A percentile compares a stretch with the other conserved stretches of the same genome.
phyloP scores from a whole-genome alignment of 2,113 vertebrate species.

The Nibea coibor region DNA sequence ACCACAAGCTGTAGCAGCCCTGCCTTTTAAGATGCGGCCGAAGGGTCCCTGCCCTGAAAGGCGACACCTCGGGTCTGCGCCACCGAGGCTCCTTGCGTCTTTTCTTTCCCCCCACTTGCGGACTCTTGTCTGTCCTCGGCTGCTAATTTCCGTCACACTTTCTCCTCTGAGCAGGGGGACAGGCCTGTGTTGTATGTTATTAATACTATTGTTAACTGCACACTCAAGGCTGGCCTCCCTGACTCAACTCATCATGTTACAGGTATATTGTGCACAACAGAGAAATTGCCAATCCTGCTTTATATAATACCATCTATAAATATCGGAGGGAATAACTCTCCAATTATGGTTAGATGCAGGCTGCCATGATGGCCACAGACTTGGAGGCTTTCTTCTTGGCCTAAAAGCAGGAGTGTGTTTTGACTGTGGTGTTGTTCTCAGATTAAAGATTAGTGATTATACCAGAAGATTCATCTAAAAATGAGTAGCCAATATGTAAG shows the following conservation, averaged over 20 bases:
- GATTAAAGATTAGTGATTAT: not conserved
- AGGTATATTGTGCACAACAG: conserved; percentile 71
- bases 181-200: conserved; percentile 70
- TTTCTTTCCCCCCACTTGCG: conserved; percentile 76
- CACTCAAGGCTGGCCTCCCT: conserved; percentile 71
- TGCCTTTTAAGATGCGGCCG: conserved; percentile 71
- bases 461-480: not conserved
- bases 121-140: conserved; percentile 78
- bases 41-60: conserved; percentile 71
- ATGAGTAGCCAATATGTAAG: not conserved
- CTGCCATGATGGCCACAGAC: conserved; percentile 30
- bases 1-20: conserved; percentile 48
- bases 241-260: conserved; percentile 77
- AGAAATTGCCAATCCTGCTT: conserved; percentile 68
- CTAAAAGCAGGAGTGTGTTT: not conserved
- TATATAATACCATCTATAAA: conserved; percentile 75
- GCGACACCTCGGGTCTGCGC: conserved; percentile 66
- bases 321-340: conserved; percentile 66
- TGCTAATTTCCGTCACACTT: conserved; percentile 74
- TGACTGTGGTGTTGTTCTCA: not conserved
- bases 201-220: conserved; percentile 83
- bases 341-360: conserved; percentile 67
- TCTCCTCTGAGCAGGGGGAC: conserved; percentile 45
- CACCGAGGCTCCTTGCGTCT: conserved; percentile 66
- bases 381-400: conserved; percentile 19